Conservation (phyloP, 2,113 vertebrate genomes). For the Mustelus asterias region DNA sequence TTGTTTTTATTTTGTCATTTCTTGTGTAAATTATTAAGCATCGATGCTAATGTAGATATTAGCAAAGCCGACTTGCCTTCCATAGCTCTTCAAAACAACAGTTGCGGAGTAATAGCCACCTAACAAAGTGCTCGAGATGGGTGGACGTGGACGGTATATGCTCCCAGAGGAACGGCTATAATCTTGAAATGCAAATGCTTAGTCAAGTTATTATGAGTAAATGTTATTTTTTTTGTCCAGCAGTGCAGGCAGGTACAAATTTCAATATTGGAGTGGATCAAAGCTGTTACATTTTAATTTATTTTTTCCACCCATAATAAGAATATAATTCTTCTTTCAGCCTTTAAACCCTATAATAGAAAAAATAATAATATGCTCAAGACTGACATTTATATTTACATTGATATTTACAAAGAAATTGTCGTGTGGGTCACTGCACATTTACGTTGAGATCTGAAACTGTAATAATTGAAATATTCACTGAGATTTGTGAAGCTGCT, state of each 20-base stretch:
- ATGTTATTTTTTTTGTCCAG: not conserved
- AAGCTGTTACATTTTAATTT: not conserved
- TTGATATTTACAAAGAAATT: not conserved
- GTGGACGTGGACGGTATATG: not conserved
- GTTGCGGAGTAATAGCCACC: not conserved
- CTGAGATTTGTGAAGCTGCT: not conserved
- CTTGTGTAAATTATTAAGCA: too few species aligned
- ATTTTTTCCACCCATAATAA: not conserved
- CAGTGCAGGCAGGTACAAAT: not conserved
- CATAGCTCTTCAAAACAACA: not conserved
- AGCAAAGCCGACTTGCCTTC: not conserved
- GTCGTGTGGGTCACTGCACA: not conserved
- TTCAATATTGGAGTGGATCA: not conserved
- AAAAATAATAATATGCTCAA: not conserved
- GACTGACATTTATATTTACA: not conserved
- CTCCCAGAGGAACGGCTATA: not conserved
- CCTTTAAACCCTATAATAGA: not conserved
- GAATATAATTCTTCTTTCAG: not conserved
- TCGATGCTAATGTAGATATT: not conserved
- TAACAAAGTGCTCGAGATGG: not conserved
- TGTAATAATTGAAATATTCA: not conserved
- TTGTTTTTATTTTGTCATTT: not conserved
- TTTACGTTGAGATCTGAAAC: not conserved
- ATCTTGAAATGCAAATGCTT: not conserved
- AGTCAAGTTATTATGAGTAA: not conserved